Evolutionary conservation across 2,797 vertebrate species (phyloP).

Genomic region (Pseudopleuronectes americanus): DNA sequence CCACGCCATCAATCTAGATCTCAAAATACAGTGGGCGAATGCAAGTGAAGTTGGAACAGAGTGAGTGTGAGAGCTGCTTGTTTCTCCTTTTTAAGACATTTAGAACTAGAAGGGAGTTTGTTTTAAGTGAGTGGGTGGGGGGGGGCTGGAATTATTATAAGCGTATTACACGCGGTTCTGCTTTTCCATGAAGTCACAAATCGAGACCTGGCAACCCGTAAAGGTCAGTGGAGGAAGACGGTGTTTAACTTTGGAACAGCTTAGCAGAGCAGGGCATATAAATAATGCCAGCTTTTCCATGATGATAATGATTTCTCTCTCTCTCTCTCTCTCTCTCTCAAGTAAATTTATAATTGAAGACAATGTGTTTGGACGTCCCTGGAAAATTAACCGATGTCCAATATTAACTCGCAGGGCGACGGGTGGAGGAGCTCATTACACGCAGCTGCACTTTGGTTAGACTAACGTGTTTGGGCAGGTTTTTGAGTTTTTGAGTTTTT

Average conservation of each 20-base stretch:
- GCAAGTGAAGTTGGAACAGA: constrained; percentile 36
- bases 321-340: constrained; percentile 17
- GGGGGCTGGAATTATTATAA: constrained; percentile 35
- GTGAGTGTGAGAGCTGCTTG: not conserved
- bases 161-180: constrained; percentile 36
- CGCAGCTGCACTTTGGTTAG: constrained; percentile 42
- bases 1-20: constrained; percentile 19
- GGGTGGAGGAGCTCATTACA: constrained; percentile 25
- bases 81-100: constrained; percentile 75
- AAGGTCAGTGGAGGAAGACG: constrained; percentile 67
- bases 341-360: constrained; percentile 47
- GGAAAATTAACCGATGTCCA: constrained; percentile 40
- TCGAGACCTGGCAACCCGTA: constrained; percentile 47
- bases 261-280: constrained; percentile 14
- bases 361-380: constrained; percentile 49
- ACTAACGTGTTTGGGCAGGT: constrained; percentile 24
- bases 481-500: too few species aligned
- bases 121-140: constrained; percentile 13
- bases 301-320: constrained; percentile 48
- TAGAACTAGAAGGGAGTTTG: constrained; percentile 32
- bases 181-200: constrained; percentile 77
- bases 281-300: constrained; percentile 51
- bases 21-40: constrained; percentile 67
- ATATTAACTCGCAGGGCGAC: constrained; percentile 35
- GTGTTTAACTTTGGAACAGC: constrained; percentile 32